A percentile compares a stretch with the other conserved stretches of the same genome.
These are phyloP conservation scores for Myiotriccus ornatus DNA, from an alignment of 2,797 vertebrate species.

Conservation along the genomic window DNA sequence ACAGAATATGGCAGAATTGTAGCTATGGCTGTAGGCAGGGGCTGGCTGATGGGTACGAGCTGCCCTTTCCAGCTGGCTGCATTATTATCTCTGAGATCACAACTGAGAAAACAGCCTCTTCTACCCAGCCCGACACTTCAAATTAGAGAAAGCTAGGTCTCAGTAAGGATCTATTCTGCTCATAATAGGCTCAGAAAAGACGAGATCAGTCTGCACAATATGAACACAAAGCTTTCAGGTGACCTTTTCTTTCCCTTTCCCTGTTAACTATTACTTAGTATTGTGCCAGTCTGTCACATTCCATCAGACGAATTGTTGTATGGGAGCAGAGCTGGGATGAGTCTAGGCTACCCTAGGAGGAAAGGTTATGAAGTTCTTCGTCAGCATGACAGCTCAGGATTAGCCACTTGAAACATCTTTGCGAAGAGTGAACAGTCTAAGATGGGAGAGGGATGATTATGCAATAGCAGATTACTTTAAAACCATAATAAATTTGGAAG, in stretches of 20 bases:
- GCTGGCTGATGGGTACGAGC: rapidly evolving
- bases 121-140: not conserved
- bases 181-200: not conserved
- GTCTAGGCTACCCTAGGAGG: not conserved
- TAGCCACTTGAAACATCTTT: not conserved
- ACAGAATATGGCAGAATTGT: not conserved
- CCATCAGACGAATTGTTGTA: not conserved
- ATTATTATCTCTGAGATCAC: not conserved
- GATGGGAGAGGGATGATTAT: not conserved
- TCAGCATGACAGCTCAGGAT: not conserved
- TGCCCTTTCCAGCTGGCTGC: not conserved
- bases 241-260: not conserved
- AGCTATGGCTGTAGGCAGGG: not conserved
- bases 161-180: not conserved
- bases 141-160: not conserved
- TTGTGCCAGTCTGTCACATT: not conserved
- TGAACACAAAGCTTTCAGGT: not conserved
- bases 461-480: not conserved
- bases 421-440: not conserved
- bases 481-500: not conserved
- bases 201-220: not conserved
- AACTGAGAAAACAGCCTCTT: not conserved
- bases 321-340: not conserved
- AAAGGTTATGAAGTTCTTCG: not conserved
- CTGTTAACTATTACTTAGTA: not conserved